Conservation (phyloP, 2,888 invertebrate genomes). For the Taphrorychus bicolor region DNA sequence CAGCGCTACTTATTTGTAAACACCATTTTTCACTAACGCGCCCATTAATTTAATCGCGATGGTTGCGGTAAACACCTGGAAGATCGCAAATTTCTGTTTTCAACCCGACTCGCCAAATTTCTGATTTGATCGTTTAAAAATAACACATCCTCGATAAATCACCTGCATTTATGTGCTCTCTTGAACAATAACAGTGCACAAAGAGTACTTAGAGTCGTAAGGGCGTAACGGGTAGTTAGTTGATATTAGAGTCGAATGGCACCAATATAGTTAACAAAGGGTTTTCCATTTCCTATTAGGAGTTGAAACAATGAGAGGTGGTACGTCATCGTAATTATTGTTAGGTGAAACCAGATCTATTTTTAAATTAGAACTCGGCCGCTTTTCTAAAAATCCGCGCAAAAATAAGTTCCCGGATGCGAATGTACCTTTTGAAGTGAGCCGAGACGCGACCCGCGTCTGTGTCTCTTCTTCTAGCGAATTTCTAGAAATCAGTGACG, state of each 20-base stretch:
- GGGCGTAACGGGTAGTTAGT: no score
- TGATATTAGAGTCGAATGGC: no score
- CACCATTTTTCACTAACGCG: background rate
- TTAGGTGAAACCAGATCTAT: no score
- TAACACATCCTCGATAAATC: background rate
- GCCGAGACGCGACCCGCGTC: no score
- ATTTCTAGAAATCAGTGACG: background rate
- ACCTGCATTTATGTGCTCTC: no score
- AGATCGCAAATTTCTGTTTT: background rate
- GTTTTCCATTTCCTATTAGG: no score
- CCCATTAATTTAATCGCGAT: no score
- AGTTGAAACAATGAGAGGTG: no score
- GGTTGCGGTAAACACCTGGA: constrained; percentile 2
- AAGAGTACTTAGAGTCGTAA: no score
- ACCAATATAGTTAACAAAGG: no score
- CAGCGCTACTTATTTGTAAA: background rate
- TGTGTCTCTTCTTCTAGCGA: background rate
- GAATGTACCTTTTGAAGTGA: background rate
- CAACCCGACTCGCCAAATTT: background rate
- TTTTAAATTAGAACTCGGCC: background rate
- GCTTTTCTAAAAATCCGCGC: background rate
- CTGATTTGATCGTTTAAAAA: background rate
- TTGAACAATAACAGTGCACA: no score
- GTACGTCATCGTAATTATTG: no score
- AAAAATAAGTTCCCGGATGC: background rate